Evolutionary conservation across 2,113 vertebrate genomes (phyloP), one percentile per base, ranked within the genome.

Genomic region (Saguinus midas): DNA sequence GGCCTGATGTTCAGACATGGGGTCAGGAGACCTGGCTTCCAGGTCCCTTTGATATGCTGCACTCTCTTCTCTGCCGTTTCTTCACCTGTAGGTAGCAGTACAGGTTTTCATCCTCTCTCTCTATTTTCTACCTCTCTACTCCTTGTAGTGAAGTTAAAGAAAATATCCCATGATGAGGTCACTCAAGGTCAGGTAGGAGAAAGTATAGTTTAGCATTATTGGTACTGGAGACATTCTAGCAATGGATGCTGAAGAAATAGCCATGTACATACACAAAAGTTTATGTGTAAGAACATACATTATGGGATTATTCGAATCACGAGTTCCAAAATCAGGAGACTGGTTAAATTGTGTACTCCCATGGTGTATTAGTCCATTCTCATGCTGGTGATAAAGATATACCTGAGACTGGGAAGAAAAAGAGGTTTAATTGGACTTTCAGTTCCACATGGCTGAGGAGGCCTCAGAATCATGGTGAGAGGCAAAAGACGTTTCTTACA

Each of bases 141-240:
- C 70, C 57, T 50, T 76, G 5, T 8, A 27, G 37, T 27, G 50
- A 84, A 23, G 45, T 61, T 78, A 40, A 27, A 78, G 66, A 70
- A 48, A 80, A 18, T 52, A 52, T 85, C 29, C 40, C 21, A 8
- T 13, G 21, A 18, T 48, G 43, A 90, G 55, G 35, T 86, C 58
- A 35, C 21, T 87, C 23, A 55, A 78, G 1, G 43, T 35, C 29
- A 48, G 21, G 11, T 21, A 68, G 55, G 48, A 76, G 81, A 73
- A 45, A 87, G 18, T 12, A 9, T 66, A 35, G 72, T 61, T 75
- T 43, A 73, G 61, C 21, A 61, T 82, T 40, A 76, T 35, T 57
- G 27, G 29, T 95, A 40, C 70, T 75, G 32, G 80, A 95, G 64
- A 57, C 80, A 87, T 72, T 85, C 82, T 85, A 64, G 48, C 96